Base-by-base conservation (phyloP, 1,140 invertebrate genomes). In the Meloidogyne exigua region DNA sequence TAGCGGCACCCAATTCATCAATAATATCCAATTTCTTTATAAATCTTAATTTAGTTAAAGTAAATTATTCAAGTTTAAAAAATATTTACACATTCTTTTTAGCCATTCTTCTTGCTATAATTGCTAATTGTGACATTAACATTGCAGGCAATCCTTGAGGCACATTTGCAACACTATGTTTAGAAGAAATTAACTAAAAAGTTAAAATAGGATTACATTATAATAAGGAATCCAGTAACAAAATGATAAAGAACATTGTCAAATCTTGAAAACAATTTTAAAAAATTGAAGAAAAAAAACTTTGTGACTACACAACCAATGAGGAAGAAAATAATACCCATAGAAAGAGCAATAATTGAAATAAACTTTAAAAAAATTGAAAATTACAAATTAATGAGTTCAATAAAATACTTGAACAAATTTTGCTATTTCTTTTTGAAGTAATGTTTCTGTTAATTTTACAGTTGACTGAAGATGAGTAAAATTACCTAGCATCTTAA, bases 81-180 rank as follows among this genome's bases (percentile, higher is more conserved):
- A 99, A 99, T 5, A 99, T 94, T 81, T 99, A 98, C 0, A 94
- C 94, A 87, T 98, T 97, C 78, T 94, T 91, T 86, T 96, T 96
- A 0, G 96, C 96, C 96, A 99, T 99, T 79, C 96, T 89, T 92
- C 98, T 95, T 0, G 98, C 96, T 15, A 97, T 97, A 69, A 99
- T 90, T 0, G 96, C 96, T 75, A 99, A 88, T 1, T 97, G 99
- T 23, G 99, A 96, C 0, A 97, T 99, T 0, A 99, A 96, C 36
- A 98, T 96, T 84, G 99, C 99, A 0, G 97, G 97, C 65, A 99
- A 90, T 3, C 76, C 84, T 71, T 87, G 85, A 39, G 85, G 85
- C 1, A 87, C 85, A 72, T 87, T 87, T 21, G 85, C 86, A 2
- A 87, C 85, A 57, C 72, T 73, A 39, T 7, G 9, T 39, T 39